A percentile compares a stretch with the other conserved stretches of the same genome.
These are phyloP conservation scores for Setophaga kirtlandii DNA, from an alignment of 2,113 vertebrate species.

Conservation along the genomic window DNA sequence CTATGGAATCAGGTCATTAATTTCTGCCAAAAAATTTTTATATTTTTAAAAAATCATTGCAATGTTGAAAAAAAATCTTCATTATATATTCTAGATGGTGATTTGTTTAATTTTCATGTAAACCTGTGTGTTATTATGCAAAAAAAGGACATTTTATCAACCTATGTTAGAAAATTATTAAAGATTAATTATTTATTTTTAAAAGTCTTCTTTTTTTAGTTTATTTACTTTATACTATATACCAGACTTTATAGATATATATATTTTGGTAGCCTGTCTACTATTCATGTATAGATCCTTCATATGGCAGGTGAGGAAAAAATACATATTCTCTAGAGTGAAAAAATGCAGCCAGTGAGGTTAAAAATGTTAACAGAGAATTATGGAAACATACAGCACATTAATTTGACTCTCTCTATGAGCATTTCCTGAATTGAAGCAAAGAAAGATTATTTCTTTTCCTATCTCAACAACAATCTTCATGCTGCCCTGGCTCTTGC, in stretches of 20 bases:
- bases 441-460: background rate
- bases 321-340: background rate
- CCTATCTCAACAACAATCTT: background rate
- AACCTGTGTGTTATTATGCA: background rate
- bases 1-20: background rate
- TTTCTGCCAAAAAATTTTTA: background rate
- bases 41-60: background rate
- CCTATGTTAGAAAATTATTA: fast-evolving
- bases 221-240: background rate
- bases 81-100: background rate
- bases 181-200: background rate
- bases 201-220: fast-evolving
- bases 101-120: background rate
- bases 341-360: background rate
- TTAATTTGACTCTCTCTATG: background rate
- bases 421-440: background rate
- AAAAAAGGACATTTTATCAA: background rate
- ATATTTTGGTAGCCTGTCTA: background rate
- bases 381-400: background rate
- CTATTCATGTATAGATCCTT: background rate
- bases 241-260: background rate
- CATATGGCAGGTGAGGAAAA: background rate
- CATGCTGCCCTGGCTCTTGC: background rate
- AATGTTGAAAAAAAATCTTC: background rate
- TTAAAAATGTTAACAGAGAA: background rate